Conservation (phyloP, 2,113 vertebrate genomes). For the Cnemophilus loriae region DNA sequence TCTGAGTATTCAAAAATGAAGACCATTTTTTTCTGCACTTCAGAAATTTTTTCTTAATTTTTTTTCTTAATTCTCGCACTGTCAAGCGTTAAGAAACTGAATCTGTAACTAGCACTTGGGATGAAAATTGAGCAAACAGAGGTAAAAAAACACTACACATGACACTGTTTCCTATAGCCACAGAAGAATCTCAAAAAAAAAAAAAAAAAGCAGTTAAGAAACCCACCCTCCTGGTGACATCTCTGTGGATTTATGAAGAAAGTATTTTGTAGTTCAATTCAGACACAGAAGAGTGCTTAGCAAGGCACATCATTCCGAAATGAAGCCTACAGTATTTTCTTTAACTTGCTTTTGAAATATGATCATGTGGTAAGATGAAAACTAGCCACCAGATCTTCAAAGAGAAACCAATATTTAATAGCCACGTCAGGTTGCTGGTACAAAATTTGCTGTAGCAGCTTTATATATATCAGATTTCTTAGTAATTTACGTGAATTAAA, state of each 20-base stretch:
- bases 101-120: not conserved
- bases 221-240: accelerated
- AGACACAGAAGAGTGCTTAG: not conserved
- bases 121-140: not conserved
- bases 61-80: not conserved
- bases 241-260: not conserved
- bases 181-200: not conserved
- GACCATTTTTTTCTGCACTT: not conserved
- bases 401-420: not conserved
- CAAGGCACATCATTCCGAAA: not conserved
- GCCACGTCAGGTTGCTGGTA: not conserved
- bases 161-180: not conserved
- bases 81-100: not conserved
- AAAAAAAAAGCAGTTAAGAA: not conserved
- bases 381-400: not conserved
- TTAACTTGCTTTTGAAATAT: not conserved
- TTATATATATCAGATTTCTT: not conserved
- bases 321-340: not conserved
- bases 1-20: not conserved
- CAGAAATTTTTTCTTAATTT: not conserved
- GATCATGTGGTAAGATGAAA: not conserved
- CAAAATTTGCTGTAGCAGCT: not conserved
- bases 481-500: not conserved
- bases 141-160: not conserved
- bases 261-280: not conserved